phyloP scores from a whole-genome alignment of 2,113 vertebrate genomes.

The Promerops cafer region DNA sequence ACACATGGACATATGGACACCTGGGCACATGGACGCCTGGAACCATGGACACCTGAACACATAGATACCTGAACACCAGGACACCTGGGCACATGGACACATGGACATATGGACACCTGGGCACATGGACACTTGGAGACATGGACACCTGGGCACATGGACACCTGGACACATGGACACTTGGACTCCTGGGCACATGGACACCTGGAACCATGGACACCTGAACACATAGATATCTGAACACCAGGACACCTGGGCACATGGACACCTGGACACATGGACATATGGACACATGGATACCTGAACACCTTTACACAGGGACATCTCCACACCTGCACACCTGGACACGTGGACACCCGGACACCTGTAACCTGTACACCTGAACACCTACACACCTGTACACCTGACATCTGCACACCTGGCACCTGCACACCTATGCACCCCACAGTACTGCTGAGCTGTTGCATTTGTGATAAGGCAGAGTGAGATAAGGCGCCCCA shows the following conservation, averaged over 20 bases:
- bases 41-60: accelerated
- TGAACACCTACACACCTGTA: accelerated
- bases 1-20: accelerated
- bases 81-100: accelerated
- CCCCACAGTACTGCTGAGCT: background rate
- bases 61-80: accelerated
- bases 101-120: accelerated
- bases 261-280: background rate
- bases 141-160: accelerated
- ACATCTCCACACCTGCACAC: background rate
- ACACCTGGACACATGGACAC: accelerated
- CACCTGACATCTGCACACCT: background rate
- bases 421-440: accelerated
- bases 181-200: accelerated
- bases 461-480: background rate
- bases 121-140: accelerated
- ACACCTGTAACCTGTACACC: background rate
- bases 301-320: too few species aligned
- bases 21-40: accelerated
- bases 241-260: accelerated
- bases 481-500: background rate
- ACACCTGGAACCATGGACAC: accelerated
- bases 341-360: too few species aligned
- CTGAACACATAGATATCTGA: accelerated
- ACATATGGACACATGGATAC: too few species aligned